A percentile compares a stretch with the other conserved stretches of the same genome.
Evolutionary conservation across 1,140 invertebrate species (phyloP).

Genomic region (Diuraphis noxia): DNA sequence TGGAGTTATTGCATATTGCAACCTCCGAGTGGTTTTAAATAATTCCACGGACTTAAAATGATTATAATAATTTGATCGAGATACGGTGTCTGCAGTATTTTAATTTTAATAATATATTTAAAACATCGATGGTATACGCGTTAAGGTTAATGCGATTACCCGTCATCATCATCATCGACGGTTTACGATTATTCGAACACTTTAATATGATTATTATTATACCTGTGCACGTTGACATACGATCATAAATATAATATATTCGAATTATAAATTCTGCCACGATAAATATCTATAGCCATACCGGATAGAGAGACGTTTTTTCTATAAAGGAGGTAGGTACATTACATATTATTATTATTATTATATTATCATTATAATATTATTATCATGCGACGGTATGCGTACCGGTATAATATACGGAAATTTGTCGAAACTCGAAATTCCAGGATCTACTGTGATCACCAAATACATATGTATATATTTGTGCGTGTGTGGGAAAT

Average conservation of each 20-base stretch:
- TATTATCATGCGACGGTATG: neutral
- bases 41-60: neutral
- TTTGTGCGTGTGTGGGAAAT: neutral
- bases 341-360: neutral
- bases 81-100: neutral
- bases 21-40: neutral
- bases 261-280: neutral
- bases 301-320: neutral
- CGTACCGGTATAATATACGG: neutral
- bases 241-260: neutral
- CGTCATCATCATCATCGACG: too few relatives aligned
- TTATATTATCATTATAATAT: too few relatives aligned
- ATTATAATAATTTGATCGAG: neutral
- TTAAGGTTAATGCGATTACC: neutral
- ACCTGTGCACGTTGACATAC: too few relatives aligned
- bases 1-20: neutral
- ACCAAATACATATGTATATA: neutral
- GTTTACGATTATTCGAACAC: neutral
- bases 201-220: too few relatives aligned
- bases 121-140: neutral
- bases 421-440: neutral
- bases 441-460: neutral
- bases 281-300: neutral
- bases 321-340: too few relatives aligned
- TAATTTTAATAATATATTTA: neutral